phyloP scores from a whole-genome alignment of 2,888 invertebrate genomes.

The Platynereis dumerilii region DNA sequence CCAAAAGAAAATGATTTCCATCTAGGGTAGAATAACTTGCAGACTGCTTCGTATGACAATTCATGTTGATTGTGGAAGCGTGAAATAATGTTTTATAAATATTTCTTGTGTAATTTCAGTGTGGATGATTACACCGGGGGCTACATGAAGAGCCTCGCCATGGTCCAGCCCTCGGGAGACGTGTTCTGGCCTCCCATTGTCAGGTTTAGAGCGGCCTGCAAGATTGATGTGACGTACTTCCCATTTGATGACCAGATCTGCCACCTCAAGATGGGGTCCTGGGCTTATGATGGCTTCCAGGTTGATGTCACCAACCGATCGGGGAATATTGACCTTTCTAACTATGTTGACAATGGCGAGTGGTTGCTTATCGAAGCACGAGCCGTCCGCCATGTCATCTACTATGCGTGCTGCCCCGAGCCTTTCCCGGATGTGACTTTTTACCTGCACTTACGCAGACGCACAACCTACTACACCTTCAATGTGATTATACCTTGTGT shows the following conservation, averaged over 20 bases:
- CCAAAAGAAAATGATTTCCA: too few species aligned
- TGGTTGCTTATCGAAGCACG: constrained; percentile 65
- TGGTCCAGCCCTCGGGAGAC: constrained; percentile 58
- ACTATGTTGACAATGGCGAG: constrained; percentile 69
- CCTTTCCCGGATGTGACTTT: constrained; percentile 69
- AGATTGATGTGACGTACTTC: constrained; percentile 59
- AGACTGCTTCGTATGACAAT: too few species aligned
- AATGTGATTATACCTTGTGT: constrained; percentile 60
- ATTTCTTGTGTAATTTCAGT: too few species aligned
- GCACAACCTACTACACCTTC: constrained; percentile 58
- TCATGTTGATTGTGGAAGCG: too few species aligned
- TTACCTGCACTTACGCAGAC: constrained; percentile 65
- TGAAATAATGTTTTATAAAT: too few species aligned
- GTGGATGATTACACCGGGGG: constrained; percentile 69
- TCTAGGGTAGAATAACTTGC: too few species aligned
- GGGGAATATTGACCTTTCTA: constrained; percentile 65
- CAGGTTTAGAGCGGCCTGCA: constrained; percentile 56
- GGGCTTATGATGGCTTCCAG: constrained; percentile 55
- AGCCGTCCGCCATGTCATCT: constrained; percentile 63
- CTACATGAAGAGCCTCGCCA: constrained; percentile 68
- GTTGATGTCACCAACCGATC: constrained; percentile 56
- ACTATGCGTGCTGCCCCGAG: constrained; percentile 66
- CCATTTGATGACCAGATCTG: constrained; percentile 60
- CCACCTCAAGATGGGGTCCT: constrained; percentile 58
- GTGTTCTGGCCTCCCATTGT: constrained; percentile 62